Conservation (phyloP, 92 coral and sea anemone species). For the Phenganax subtilis region DNA sequence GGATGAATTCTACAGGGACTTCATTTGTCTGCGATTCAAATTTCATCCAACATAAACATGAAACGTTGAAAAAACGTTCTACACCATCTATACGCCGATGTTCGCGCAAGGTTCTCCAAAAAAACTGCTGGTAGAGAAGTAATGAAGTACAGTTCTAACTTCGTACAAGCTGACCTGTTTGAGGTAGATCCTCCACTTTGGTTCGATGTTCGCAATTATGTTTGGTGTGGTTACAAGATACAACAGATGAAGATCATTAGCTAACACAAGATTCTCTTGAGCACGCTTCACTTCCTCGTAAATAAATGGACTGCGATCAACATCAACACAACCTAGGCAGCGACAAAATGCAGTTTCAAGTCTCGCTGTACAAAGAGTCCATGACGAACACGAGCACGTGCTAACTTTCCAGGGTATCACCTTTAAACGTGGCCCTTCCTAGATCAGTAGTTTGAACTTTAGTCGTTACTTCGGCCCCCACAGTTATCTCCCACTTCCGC, state of each 20-base stretch:
- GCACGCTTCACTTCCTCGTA: constrained; percentile 65
- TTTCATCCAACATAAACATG: no score
- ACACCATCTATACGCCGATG: no score
- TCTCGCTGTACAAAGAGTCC: no score
- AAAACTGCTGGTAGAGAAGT: no score
- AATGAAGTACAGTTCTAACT: no score
- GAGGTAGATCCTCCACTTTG: constrained; percentile 75
- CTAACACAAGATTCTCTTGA: constrained; percentile 63
- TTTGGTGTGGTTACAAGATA: constrained; percentile 85
- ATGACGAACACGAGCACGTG: no score
- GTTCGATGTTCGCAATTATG: constrained; percentile 52
- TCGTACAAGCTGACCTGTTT: constrained; percentile 57
- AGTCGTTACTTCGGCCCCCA: constrained; percentile 7
- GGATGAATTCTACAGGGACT: no score
- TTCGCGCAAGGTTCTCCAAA: no score
- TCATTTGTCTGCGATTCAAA: no score
- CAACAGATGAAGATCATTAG: constrained; percentile 77
- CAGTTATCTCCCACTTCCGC: constrained; percentile 9
- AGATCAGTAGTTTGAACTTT: constrained; percentile 60
- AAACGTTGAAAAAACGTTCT: no score
- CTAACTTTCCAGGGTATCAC: constrained; percentile 23
- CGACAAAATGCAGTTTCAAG: neutral
- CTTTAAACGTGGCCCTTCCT: constrained; percentile 90
- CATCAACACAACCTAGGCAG: constrained; percentile 71
- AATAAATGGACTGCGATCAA: constrained; percentile 63